These are phyloP conservation scores for Acestrorhynchus altus DNA, from an alignment of 2,797 vertebrate species.

Conservation along the genomic window DNA sequence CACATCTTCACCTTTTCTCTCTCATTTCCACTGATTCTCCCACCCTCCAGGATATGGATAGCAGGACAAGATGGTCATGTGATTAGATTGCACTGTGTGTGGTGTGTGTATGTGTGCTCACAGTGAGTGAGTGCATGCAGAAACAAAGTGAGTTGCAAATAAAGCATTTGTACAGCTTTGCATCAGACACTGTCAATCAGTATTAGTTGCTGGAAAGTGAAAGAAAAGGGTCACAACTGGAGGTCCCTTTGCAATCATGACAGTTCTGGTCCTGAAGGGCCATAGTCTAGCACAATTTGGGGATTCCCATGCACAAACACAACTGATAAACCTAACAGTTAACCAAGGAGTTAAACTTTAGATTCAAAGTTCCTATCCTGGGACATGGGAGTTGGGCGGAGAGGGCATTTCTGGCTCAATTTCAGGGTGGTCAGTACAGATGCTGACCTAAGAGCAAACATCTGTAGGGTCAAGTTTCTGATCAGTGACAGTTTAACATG, in stretches of 20 bases:
- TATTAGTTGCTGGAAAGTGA: constrained; percentile 41
- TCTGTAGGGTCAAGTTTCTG: not conserved
- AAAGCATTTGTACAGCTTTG: constrained; percentile 73
- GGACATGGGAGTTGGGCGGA: not conserved
- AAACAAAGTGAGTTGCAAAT: constrained; percentile 74
- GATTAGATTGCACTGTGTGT: constrained; percentile 54
- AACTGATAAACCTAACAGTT: not conserved
- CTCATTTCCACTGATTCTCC: not conserved
- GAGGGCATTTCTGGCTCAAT: not conserved
- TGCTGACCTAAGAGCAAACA: not conserved
- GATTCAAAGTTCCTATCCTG: too few species aligned
- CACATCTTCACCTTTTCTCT: not conserved
- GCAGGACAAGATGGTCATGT: constrained; percentile 73
- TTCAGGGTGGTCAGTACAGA: not conserved
- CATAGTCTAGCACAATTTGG: too few species aligned
- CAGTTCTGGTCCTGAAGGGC: not conserved
- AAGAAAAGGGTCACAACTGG: not conserved
- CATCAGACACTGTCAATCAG: constrained; percentile 62
- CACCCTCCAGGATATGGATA: constrained; percentile 68
- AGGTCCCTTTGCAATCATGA: not conserved
- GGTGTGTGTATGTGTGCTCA: constrained; percentile 40
- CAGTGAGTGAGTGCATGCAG: constrained; percentile 56
- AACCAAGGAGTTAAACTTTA: not conserved
- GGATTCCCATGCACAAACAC: not conserved
- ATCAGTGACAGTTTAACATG: too few species aligned